Evolutionary conservation across 2,888 invertebrate species (phyloP), one percentile per base, ranked within the genome.

Genomic region (Beris morrisii): DNA sequence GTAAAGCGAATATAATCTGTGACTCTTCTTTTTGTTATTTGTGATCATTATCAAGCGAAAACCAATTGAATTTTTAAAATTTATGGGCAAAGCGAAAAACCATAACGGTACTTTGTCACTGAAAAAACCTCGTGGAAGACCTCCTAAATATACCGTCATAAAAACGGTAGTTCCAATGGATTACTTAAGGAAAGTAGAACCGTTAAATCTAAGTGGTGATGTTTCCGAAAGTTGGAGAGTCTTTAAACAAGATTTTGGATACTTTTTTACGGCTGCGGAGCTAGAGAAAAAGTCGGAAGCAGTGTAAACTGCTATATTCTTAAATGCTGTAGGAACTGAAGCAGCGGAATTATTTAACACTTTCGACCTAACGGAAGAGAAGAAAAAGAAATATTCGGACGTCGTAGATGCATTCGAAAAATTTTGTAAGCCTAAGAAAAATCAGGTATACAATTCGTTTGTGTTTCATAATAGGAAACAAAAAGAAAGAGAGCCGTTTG

Each of bases 301-400:
- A n/a, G 67, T 70, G 3, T 65, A 70, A 57, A 65, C 70, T 1
- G 71, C 72, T n/a, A 69, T 72, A 32, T 66, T 72, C 7, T 55
- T 73, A 13, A 69, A 73, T 28, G 58, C 68, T 0, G 69, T 71
- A 6, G 72, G 72, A 4, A 66, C 70, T 4, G 71, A 71, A 15
- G 71, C 71, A 0, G 52, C 69, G 12, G 71, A 72, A 28, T 69
- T 68, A 56, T 72, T 53, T 38, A 66, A 73, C 9, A 71, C 71
- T 6, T 72, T 73, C 22, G 65, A 64, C 7, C 53, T 73, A 12
- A 55, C 65, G 9, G 53, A 22, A 9, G 53, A 5, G 5, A 0
- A 69, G 59, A 7, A 65, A 46, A 13, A 64, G 71, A 9, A 68
- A 7, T 67, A 57, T 55, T 54, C 65, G 4, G 43, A 55, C 22